Evolutionary conservation across 2,113 vertebrate genomes (phyloP).

Genomic region (Phaethon lepturus): DNA sequence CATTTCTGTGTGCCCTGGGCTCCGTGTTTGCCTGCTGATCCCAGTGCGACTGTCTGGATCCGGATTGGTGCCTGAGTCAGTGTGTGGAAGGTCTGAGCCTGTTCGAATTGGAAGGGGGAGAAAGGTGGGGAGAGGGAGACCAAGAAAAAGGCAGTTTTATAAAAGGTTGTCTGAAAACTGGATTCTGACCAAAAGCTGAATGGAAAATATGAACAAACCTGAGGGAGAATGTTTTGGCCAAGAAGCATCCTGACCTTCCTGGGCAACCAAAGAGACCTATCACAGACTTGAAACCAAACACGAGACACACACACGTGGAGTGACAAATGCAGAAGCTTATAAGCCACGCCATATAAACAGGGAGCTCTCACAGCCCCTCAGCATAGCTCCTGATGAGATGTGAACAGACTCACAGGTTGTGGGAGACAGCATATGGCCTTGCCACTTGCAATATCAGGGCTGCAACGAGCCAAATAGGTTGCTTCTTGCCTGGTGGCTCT

Average conservation of each 20-base stretch:
- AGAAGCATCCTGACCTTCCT: background rate
- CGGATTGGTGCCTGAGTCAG: rapidly evolving
- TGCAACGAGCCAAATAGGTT: background rate
- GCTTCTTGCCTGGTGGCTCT: constrained; percentile 32
- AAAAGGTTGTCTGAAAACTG: background rate
- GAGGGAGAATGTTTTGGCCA: background rate
- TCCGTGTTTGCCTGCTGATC: background rate
- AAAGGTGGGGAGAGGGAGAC: background rate
- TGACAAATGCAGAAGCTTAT: constrained; percentile 13
- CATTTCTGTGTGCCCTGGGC: background rate
- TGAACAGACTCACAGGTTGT: constrained; percentile 9
- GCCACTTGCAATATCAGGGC: background rate
- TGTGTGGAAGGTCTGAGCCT: background rate
- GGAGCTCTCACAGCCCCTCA: background rate
- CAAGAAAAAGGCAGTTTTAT: background rate
- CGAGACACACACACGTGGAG: background rate
- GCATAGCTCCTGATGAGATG: background rate
- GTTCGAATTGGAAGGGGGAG: background rate
- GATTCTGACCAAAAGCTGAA: background rate
- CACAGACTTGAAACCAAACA: background rate
- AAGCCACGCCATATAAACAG: background rate
- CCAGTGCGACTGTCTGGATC: background rate
- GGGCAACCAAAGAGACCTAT: background rate
- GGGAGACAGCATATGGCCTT: constrained; percentile 24
- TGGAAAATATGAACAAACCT: background rate